Base-by-base conservation (phyloP, 2,113 vertebrate genomes). In the Atlantisia rogersi region DNA sequence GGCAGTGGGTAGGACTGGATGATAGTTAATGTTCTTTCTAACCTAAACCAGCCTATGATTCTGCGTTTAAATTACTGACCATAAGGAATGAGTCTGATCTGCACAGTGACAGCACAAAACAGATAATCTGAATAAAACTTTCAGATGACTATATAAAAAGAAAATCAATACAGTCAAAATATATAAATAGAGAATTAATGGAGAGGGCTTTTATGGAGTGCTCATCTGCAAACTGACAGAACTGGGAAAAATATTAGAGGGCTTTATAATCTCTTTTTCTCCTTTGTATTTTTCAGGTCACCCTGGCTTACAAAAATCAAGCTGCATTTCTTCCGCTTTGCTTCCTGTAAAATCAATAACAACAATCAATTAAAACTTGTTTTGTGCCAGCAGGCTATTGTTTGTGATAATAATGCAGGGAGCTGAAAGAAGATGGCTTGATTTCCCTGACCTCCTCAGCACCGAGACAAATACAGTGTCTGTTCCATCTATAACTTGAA, bases 271-370 rank as follows among this genome's bases (percentile, higher is more conserved):
- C 26, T 70, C 50, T 88, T 91, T 78, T 67, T 82, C 60, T 67
- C 77, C 31, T 88, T 95, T 92, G 71, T 95, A 77, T 96, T 95
- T 94, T 97, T 97, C 92, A 94, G 92, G 96, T 96, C 93, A 96
- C 44, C 19, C 26, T 64, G 35, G 78, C 81, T 88, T 87, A 83
- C 60, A 67, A 89, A 94, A 84, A 63, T 88, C 82, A 91, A 88
- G 82, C 75, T 81, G 88, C 63, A 80, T 88, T 96, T 86, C 76
- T 97, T 78, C 92, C 69, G 88, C 94, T 94, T 90, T 94, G 93
- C 32, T 88, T 90, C 85, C 48, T 93, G 80, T 82, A 92, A 83
- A 94, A 95, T 93, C 92, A 79, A 95, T 96, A 85, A 26, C 24
- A 70, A 71, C 81, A 62, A 97, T 95, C 85, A 74, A 92, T 92